phyloP scores from a whole-genome alignment of 92 coral and sea anemone genomes.

The Heliopora coerulea region DNA sequence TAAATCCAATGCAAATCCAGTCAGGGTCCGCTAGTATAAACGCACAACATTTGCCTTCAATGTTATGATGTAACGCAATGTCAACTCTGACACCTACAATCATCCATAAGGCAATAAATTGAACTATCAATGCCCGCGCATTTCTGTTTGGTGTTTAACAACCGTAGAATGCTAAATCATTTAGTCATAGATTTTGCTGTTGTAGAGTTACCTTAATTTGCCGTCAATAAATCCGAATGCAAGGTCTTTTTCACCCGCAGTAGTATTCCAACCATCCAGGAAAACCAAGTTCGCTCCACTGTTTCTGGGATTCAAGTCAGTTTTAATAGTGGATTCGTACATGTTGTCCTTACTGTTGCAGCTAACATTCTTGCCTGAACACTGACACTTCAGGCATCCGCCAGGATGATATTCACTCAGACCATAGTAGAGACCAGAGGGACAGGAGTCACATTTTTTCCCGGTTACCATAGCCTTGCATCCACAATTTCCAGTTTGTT shows the following conservation, averaged over 20 bases:
- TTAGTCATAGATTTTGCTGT: not conserved
- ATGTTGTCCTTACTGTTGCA: conserved; percentile 53
- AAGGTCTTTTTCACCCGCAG: not conserved
- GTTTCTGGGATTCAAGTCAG: conserved; percentile 16
- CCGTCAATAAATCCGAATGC: not conserved
- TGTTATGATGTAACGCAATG: no score
- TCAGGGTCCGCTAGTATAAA: no score
- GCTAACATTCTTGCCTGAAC: conserved; percentile 71
- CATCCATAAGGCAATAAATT: no score
- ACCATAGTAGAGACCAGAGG: conserved; percentile 65
- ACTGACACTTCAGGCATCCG: conserved; percentile 88
- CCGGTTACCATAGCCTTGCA: conserved; percentile 63
- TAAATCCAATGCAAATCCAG: no score
- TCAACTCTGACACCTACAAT: no score
- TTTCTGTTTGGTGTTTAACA: no score
- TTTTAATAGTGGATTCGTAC: conserved; percentile 5
- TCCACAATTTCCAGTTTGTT: conserved; percentile 72
- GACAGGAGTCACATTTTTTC: conserved; percentile 65
- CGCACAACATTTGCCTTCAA: no score
- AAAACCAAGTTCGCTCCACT: not conserved
- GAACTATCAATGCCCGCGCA: no score
- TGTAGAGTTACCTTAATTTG: not conserved
- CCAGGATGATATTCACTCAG: conserved; percentile 63
- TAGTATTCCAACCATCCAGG: conserved; percentile 3
- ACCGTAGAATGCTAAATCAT: no score